phyloP scores from a whole-genome alignment of 1,140 invertebrate species.

The Solenopsis fugax region DNA sequence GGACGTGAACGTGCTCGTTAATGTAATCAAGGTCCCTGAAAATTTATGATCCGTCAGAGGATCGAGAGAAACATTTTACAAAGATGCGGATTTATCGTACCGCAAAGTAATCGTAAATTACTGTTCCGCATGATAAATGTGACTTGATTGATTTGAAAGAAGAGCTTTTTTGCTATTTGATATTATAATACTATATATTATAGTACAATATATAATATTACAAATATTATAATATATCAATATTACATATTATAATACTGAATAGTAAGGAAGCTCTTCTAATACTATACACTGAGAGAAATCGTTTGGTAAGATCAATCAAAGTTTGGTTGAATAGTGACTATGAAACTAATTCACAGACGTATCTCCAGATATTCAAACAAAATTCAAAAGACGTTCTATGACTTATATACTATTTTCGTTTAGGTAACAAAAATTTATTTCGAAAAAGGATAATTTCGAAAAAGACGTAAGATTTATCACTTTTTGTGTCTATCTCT shows the following conservation, averaged over 20 bases:
- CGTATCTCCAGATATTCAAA: not conserved
- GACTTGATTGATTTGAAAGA: constrained; percentile 2
- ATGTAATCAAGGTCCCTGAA: constrained; percentile 15
- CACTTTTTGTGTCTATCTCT: not conserved
- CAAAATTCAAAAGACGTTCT: not conserved
- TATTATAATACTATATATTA: too few species aligned
- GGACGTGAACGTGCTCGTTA: not conserved
- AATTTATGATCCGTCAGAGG: constrained; percentile 21
- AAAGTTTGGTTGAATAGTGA: too few species aligned
- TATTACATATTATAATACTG: too few species aligned
- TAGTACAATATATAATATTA: too few species aligned
- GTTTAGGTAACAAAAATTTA: not conserved
- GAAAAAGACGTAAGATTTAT: not conserved
- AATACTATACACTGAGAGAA: too few species aligned
- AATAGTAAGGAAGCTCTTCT: too few species aligned
- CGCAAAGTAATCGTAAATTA: not conserved
- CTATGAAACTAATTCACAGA: not conserved
- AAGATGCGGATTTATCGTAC: not conserved
- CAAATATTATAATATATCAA: too few species aligned
- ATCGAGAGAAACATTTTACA: not conserved
- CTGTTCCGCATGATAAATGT: not conserved
- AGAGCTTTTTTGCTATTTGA: not conserved
- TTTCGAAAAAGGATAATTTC: not conserved
- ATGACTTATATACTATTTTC: too few species aligned
- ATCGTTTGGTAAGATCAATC: too few species aligned